phyloP scores from a whole-genome alignment of 2,888 invertebrate species.

The Platycheirus albimanus region DNA sequence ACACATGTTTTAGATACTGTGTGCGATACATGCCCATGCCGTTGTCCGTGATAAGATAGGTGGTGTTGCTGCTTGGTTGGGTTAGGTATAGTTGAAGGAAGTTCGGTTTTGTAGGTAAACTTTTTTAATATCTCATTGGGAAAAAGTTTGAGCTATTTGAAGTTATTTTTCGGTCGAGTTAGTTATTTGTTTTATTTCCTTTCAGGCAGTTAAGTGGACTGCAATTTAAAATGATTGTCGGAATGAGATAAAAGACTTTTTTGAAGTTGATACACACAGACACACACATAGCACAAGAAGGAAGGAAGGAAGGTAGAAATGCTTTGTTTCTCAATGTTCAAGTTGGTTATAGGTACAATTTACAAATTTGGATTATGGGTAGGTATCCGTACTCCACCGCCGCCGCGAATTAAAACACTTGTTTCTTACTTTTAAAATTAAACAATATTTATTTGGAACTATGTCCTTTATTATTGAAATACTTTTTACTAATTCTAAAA shows the following conservation, averaged over 20 bases:
- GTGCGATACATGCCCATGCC: neutral
- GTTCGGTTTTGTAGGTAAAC: conserved; percentile 23
- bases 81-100: too few relatives aligned
- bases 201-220: conserved; percentile 30
- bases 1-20: neutral
- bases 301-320: neutral
- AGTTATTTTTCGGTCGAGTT: conserved; percentile 44
- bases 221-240: conserved; percentile 34
- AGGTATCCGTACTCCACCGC: too few relatives aligned
- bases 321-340: neutral
- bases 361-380: too few relatives aligned
- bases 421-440: too few relatives aligned
- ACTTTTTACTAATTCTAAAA: too few relatives aligned
- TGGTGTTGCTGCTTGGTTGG: too few relatives aligned
- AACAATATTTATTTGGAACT: too few relatives aligned
- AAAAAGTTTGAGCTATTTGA: conserved; percentile 40
- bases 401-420: too few relatives aligned
- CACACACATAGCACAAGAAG: neutral
- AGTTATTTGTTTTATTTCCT: conserved; percentile 37
- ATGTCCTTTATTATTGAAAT: too few relatives aligned
- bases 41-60: conserved; percentile 31
- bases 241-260: conserved; percentile 29
- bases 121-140: conserved; percentile 42
- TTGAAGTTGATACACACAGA: conserved; percentile 4
- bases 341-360: neutral